Conservation (phyloP, 2,113 vertebrate species). For the Esox niger region DNA sequence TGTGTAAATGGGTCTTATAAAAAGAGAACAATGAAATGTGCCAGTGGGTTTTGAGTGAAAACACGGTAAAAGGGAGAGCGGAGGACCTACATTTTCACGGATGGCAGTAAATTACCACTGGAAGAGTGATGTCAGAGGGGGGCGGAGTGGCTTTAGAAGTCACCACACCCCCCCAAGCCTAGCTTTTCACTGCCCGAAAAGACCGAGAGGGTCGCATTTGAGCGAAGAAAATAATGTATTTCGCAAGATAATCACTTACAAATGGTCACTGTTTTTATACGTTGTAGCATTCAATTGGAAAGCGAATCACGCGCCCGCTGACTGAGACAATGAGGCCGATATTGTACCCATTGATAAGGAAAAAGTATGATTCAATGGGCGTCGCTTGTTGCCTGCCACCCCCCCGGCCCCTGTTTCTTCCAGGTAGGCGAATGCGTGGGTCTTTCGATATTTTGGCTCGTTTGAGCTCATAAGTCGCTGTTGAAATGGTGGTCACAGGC, state of each 20-base stretch:
- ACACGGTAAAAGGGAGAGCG: conserved; percentile 23
- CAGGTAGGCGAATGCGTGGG: not conserved
- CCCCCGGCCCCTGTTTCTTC: not conserved
- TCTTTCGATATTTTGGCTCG: not conserved
- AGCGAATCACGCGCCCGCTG: not conserved
- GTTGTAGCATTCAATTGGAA: not conserved
- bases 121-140: conserved; percentile 61
- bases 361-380: not conserved
- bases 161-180: conserved; percentile 54
- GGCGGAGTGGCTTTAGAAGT: conserved; percentile 52
- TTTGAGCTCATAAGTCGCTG: too few relatives aligned
- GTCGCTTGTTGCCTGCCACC: not conserved
- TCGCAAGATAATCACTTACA: too few relatives aligned
- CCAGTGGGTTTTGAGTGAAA: not conserved
- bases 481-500: too few relatives aligned
- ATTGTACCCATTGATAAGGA: not conserved
- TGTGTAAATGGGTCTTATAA: too few relatives aligned
- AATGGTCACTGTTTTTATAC: not conserved
- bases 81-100: conserved; percentile 36
- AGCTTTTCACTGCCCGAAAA: not conserved
- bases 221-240: not conserved
- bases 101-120: conserved; percentile 63
- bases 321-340: not conserved
- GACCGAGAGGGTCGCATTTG: not conserved
- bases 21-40: too few relatives aligned